A percentile compares a stretch with the other conserved stretches of the same genome.
phyloP scores from a whole-genome alignment of 2,113 vertebrate genomes.

The Ursus arctos region DNA sequence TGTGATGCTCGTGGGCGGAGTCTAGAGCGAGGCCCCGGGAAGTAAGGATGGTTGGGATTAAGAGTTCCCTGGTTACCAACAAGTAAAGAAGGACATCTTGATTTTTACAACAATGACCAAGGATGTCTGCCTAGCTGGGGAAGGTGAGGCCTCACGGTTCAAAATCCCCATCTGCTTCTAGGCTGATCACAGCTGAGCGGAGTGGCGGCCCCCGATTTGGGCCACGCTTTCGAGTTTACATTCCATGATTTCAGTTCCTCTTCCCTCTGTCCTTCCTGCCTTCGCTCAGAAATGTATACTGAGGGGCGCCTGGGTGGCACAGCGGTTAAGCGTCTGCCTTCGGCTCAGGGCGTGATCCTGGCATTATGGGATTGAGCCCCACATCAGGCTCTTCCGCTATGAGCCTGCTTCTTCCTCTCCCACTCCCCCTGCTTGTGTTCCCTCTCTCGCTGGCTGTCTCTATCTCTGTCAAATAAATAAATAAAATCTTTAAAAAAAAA shows the following conservation, averaged over 20 bases:
- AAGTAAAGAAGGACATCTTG: neutral
- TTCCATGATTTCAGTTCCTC: neutral
- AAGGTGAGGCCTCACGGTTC: neutral
- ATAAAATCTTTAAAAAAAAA: too few species aligned
- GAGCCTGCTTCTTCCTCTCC: too few species aligned
- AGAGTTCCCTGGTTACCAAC: neutral
- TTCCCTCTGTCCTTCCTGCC: neutral
- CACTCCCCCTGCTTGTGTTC: too few species aligned
- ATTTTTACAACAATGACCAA: neutral
- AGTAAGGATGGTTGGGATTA: neutral
- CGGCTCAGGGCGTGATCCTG: too few species aligned
- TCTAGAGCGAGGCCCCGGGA: neutral
- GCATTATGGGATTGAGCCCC: too few species aligned
- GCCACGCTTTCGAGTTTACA: neutral
- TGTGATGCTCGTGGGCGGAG: neutral
- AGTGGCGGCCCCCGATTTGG: neutral
- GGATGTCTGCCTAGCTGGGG: neutral
- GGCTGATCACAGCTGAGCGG: neutral
- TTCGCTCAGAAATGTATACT: neutral
- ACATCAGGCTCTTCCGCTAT: too few species aligned
- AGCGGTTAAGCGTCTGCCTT: too few species aligned
- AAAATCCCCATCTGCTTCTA: neutral
- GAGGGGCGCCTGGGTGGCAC: too few species aligned
- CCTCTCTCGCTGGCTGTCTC: too few species aligned
- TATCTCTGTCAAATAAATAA: too few species aligned